Evolutionary conservation across 2,888 invertebrate species (phyloP).

Genomic region (Oegoconia quadripuncta): DNA sequence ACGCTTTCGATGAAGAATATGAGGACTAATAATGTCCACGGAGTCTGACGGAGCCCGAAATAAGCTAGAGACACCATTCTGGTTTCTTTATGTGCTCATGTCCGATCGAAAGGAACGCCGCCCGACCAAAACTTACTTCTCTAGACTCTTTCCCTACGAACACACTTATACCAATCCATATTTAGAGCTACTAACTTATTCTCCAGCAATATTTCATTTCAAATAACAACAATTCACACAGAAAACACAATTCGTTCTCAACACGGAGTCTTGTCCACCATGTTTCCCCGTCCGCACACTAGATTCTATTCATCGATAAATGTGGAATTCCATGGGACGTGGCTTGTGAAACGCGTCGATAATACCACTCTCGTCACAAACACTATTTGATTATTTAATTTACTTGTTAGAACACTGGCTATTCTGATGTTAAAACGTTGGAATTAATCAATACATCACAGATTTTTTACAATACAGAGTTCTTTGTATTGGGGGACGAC

Average conservation of each 20-base stretch:
- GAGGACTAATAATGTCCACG: constrained; percentile 77
- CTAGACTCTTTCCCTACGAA: constrained; percentile 24
- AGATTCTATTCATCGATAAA: constrained; percentile 79
- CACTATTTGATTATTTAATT: constrained; percentile 35
- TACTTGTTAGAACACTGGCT: constrained; percentile 32
- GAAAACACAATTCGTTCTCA: constrained; percentile 62
- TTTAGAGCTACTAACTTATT: constrained; percentile 41
- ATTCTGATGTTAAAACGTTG: constrained; percentile 58
- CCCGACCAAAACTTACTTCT: constrained; percentile 22
- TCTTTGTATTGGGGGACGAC: constrained; percentile 71
- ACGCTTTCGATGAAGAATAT: constrained; percentile 82
- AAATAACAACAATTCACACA: constrained; percentile 51
- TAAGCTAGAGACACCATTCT: constrained; percentile 71
- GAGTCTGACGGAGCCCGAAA: constrained; percentile 67
- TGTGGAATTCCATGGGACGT: constrained; percentile 75
- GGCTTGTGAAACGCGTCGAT: constrained; percentile 55
- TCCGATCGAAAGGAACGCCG: constrained; percentile 39
- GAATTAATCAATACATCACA: constrained; percentile 79
- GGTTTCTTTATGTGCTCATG: constrained; percentile 55
- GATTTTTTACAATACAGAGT: constrained; percentile 76
- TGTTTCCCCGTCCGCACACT: constrained; percentile 62
- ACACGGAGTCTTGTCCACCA: constrained; percentile 69
- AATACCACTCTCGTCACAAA: constrained; percentile 39
- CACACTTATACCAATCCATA: constrained; percentile 64
- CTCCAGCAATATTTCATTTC: constrained; percentile 28